Evolutionary conservation across 2,888 invertebrate genomes (phyloP).

Genomic region (Conomelus anceps): DNA sequence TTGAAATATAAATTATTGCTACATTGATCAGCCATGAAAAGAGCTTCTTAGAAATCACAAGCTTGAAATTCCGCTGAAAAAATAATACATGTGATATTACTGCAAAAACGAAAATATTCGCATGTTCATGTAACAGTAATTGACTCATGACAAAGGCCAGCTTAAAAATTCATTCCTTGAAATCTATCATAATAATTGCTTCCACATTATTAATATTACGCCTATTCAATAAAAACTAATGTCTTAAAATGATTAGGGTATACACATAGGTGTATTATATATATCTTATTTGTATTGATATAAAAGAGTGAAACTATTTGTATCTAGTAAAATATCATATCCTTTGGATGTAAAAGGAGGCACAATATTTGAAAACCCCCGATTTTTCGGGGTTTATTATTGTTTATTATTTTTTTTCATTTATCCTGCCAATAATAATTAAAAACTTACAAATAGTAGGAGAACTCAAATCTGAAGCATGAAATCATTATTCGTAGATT

Average conservation of each 20-base stretch:
- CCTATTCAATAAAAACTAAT: neutral
- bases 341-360: neutral
- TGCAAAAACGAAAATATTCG: neutral
- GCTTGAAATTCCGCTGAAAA: neutral
- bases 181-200: neutral
- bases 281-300: neutral
- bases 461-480: neutral
- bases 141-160: neutral
- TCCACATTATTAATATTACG: neutral
- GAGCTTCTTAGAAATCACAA: neutral
- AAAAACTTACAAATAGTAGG: no score
- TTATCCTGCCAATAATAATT: neutral
- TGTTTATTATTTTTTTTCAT: no score
- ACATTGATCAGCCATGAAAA: neutral
- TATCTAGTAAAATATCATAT: neutral
- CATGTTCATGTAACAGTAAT: neutral
- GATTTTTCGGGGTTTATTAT: no score
- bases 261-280: neutral
- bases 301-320: neutral
- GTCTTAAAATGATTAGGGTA: neutral
- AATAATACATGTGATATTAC: no score
- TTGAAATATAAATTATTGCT: neutral
- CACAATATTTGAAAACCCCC: neutral
- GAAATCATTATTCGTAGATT: neutral
- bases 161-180: neutral